A percentile compares a stretch with the other conserved stretches of the same genome.
Evolutionary conservation across 2,797 vertebrate genomes (phyloP).

Genomic region (Champsocephalus gunnari): DNA sequence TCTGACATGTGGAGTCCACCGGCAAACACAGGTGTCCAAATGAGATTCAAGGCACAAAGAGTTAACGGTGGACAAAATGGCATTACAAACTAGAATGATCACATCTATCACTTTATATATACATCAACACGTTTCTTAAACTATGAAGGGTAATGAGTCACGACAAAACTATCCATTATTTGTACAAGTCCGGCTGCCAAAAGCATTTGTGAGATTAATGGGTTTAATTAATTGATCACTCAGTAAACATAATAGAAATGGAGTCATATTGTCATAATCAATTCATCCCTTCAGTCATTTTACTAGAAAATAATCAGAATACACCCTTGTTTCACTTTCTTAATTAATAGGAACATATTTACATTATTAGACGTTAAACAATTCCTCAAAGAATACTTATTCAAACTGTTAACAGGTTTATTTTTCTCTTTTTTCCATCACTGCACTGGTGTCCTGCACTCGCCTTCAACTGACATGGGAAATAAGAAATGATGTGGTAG

Average conservation of each 20-base stretch:
- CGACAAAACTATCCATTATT: background rate
- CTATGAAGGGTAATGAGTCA: background rate
- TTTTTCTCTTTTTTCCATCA: background rate
- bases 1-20: conserved; percentile 54
- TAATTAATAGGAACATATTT: no score
- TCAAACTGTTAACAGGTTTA: no score
- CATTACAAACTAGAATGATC: background rate
- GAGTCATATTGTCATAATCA: no score
- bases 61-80: conserved; percentile 21
- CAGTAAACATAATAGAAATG: background rate
- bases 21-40: conserved; percentile 60
- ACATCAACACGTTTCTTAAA: background rate
- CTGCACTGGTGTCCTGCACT: conserved; percentile 15
- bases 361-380: no score
- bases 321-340: background rate
- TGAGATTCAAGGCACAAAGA: conserved; percentile 30
- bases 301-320: background rate
- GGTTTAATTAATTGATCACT: background rate
- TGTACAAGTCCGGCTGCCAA: background rate
- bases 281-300: background rate
- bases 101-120: background rate
- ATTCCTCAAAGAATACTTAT: no score
- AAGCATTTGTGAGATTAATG: background rate
- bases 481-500: conserved; percentile 33
- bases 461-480: conserved; percentile 30